These are phyloP conservation scores for Panthera tigris DNA, from an alignment of 2,113 vertebrate species.

Conservation along the genomic window DNA sequence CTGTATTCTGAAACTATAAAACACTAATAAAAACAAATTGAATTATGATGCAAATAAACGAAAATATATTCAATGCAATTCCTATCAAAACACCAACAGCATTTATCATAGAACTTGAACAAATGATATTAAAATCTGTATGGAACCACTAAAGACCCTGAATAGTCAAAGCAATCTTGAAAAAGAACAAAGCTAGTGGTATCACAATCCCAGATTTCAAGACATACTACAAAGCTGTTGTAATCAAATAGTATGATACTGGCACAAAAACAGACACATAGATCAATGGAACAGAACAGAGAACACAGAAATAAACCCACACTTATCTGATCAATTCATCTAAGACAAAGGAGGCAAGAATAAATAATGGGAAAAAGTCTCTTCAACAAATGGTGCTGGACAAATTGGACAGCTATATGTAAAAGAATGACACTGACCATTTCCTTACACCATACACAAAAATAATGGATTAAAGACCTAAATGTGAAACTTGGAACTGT, in stretches of 20 bases:
- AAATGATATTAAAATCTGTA: not conserved
- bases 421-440: not conserved
- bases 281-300: not conserved
- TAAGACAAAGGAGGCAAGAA: not conserved
- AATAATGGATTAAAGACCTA: not conserved
- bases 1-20: too few species aligned
- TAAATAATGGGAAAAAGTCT: not conserved
- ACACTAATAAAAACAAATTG: too few species aligned
- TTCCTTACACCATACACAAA: not conserved
- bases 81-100: not conserved
- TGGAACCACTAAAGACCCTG: not conserved
- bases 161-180: not conserved
- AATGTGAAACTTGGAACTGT: not conserved
- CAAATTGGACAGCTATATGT: not conserved
- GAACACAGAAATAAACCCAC: not conserved
- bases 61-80: not conserved
- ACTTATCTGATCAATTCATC: not conserved
- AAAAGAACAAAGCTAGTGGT: not conserved
- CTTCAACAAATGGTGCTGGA: not conserved
- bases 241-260: not conserved
- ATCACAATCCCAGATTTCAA: not conserved
- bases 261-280: not conserved
- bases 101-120: not conserved
- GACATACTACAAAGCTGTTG: not conserved
- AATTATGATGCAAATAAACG: too few species aligned